Evolutionary conservation across 2,797 vertebrate genomes (phyloP), one percentile per base, ranked within the genome.

Genomic region (Myotis pilosus): DNA sequence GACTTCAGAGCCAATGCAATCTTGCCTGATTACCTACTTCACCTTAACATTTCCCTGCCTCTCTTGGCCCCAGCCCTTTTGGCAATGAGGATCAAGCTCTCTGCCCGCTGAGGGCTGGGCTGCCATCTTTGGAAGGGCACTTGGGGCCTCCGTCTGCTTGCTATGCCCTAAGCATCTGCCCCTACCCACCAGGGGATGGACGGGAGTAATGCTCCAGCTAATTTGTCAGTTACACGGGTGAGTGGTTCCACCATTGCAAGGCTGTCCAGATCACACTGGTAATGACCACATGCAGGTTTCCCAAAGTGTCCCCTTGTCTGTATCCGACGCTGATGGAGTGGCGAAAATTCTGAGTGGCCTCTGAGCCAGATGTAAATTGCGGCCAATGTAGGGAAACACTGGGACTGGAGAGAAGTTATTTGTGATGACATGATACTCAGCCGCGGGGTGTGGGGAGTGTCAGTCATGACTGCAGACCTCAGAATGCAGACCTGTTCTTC

Each of bases 171-270:
- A 49, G 41, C 9, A 30, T 68, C 41, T 66, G 30, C 33, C 17
- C 5, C 33, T 6, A 60, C n/a, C 49, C 20, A 64, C 28, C 0
- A 10, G 76, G 22, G 76, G 16, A 38, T 3, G 15, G n/a, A 66
- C 53, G 30, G 74, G 13, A 89, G 30, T n/a, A 66, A 75, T 72
- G 91, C 85, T 76, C 33, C 13, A 62, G 22, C 47, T 79, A 85
- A 85, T 92, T 68, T 87, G 38, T 74, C 87, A 72, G 84, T 85
- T 95, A 84, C 53, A 79, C 72, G 68, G 68, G 94, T 82, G 83
- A 94, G 57, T 41, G 84, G 33, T 85, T 93, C 38, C 68, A n/a
- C 92, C 64, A 94, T 97, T 38, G 28, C 51, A 94, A 96, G 44
- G 33, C 76, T 94, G 20, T 87, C 66, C 38, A 94, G 83, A 91